These are phyloP conservation scores for Brenthis ino DNA, from an alignment of 2,888 invertebrate genomes.

Conservation along the genomic window DNA sequence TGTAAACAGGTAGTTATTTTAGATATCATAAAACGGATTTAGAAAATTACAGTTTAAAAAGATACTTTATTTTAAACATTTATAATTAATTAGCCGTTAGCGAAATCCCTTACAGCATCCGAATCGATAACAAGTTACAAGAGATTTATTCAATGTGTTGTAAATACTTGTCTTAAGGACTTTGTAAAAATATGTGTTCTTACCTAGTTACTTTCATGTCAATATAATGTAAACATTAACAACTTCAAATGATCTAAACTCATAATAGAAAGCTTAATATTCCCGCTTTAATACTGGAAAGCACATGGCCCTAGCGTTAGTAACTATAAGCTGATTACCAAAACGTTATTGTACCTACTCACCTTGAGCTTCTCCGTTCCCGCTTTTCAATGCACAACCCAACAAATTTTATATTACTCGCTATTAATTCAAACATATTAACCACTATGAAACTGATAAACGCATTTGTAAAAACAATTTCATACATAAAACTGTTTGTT, in stretches of 20 bases:
- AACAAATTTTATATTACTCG: constrained; percentile 32
- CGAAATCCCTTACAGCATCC: not conserved
- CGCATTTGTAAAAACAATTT: constrained; percentile 45
- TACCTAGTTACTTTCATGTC: not conserved
- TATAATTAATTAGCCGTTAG: too few relatives aligned
- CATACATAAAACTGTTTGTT: constrained; percentile 70
- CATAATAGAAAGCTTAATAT: constrained; percentile 2
- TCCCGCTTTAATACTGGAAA: constrained; percentile 3
- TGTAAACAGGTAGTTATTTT: too few relatives aligned
- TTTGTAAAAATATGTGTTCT: not conserved
- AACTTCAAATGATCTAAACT: not conserved
- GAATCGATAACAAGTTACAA: constrained; percentile 6
- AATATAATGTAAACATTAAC: constrained; percentile 4
- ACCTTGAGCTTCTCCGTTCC: constrained; percentile 48
- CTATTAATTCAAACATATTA: constrained; percentile 29
- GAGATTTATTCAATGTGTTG: constrained; percentile 7
- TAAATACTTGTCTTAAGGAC: not conserved
- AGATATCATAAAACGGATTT: too few relatives aligned
- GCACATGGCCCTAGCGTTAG: constrained; percentile 10
- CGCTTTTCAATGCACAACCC: constrained; percentile 32
- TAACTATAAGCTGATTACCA: constrained; percentile 16
- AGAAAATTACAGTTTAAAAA: not conserved
- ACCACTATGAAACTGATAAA: constrained; percentile 47
- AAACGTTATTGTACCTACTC: constrained; percentile 41
- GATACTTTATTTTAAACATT: not conserved